Base-by-base conservation (phyloP, 2,113 vertebrate species). In the Hucho hucho region DNA sequence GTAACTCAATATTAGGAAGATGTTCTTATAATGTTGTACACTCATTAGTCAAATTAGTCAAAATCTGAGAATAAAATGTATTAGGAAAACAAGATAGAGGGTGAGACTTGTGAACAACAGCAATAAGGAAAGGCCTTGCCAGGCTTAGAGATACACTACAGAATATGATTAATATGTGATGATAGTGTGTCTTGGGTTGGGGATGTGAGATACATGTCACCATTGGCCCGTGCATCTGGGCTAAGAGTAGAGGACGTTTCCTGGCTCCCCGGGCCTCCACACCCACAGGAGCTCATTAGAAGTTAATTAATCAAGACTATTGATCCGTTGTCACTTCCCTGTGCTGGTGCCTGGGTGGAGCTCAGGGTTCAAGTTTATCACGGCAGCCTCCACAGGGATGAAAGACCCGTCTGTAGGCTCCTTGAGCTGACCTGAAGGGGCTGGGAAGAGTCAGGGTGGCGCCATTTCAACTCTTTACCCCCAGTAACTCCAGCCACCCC, bases 261-360 rank as follows among this genome's bases (percentile, higher is more conserved):
- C 76, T 80, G 80, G 82, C 18, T 32, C 18, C 18, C 6, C 4
- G 80, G 82, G 81, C 81, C 81, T 87, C 78, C 84, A 83, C 71
- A 79, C 91, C 89, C 85, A 87, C 79, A 90, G 90, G 90, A 93
- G 87, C 91, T 93, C 92, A 91, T 92, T 92, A 93, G 89, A 93
- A 94, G 92, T 93, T 91, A 92, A 94, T 94, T 93, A 93, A 94
- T 93, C 92, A 92, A 86, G 75, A 61, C 37, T 47, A 94, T 94
- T 73, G 93, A 94, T 89, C 88, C 26, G 70, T 88, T 91, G 89
- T 93, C 92, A 89, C 90, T 91, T 84, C 89, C 78, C 70, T 76
- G 49, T 75, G 13, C 32, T 46, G 75, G 74, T 83, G 79, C 88
- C 85, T 81, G 82, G 87, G 74, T 67, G 69, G 78, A 83, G 86